These are phyloP conservation scores for Myocastor coypus DNA, from an alignment of 2,113 vertebrate species.

Conservation along the genomic window DNA sequence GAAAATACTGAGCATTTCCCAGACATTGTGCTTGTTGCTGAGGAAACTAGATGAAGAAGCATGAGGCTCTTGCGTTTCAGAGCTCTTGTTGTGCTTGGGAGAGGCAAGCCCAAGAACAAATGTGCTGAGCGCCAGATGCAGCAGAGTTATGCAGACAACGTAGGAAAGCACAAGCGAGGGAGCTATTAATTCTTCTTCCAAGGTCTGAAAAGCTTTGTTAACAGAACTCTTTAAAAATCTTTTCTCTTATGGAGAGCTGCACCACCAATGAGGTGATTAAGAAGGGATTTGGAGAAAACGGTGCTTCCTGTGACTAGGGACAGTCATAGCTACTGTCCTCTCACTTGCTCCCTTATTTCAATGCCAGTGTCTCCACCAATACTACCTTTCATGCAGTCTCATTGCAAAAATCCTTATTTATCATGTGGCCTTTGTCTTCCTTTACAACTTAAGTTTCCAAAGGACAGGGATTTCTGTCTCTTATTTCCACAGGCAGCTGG, in stretches of 20 bases:
- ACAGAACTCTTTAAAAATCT: not conserved
- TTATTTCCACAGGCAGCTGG: not conserved
- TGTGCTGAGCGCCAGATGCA: accelerated
- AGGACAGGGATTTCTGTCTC: not conserved
- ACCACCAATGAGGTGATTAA: not conserved
- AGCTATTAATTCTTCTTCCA: not conserved
- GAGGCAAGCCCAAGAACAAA: not conserved
- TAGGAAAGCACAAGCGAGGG: not conserved
- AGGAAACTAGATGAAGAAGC: not conserved
- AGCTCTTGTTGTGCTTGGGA: not conserved
- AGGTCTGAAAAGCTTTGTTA: not conserved
- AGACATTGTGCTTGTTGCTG: not conserved
- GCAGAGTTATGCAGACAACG: not conserved
- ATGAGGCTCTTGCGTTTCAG: accelerated
- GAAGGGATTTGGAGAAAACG: not conserved
- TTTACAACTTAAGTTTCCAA: not conserved
- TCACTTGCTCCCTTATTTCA: not conserved
- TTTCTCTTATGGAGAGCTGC: not conserved
- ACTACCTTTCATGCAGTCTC: not conserved
- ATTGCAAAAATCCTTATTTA: not conserved
- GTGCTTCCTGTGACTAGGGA: accelerated
- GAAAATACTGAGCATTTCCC: not conserved
- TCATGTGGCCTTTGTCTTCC: not conserved
- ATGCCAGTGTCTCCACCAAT: not conserved
- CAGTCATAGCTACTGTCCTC: not conserved